phyloP scores from a whole-genome alignment of 1,140 invertebrate species.

The roundworm (Caenorhabditis elegans) region DNA sequence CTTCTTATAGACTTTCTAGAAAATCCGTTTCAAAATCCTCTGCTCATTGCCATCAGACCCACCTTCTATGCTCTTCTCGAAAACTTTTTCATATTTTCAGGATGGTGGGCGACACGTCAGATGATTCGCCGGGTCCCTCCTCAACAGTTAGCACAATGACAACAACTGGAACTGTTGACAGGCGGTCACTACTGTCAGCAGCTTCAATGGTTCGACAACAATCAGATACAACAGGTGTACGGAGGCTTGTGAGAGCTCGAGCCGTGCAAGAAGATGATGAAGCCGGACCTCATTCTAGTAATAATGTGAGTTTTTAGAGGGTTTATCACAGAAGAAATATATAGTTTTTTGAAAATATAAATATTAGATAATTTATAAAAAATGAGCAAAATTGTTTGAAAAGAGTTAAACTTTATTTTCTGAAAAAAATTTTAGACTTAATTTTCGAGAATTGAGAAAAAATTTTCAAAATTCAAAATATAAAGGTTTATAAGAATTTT shows the following conservation, averaged over 20 bases:
- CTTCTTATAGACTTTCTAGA: not conserved
- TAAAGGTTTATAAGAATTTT: too few species aligned
- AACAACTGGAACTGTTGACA: not conserved
- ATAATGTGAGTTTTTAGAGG: slow-evolving; percentile 15
- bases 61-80: not conserved
- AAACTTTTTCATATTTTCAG: slow-evolving; percentile 10
- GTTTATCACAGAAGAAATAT: too few species aligned
- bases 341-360: too few species aligned
- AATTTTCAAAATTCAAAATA: too few species aligned
- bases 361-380: too few species aligned
- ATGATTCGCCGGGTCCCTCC: slow-evolving; percentile 23
- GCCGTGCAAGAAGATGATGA: slow-evolving; percentile 35
- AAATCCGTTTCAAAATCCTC: not conserved
- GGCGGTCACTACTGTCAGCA: slow-evolving; percentile 23
- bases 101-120: slow-evolving; percentile 40
- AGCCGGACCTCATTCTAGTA: slow-evolving; percentile 6
- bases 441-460: too few species aligned
- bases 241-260: slow-evolving; percentile 23
- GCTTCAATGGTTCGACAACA: slow-evolving; percentile 41
- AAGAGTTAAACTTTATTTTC: too few species aligned
- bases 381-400: too few species aligned
- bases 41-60: not conserved
- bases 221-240: slow-evolving; percentile 35
- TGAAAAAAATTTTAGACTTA: too few species aligned
- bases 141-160: not conserved